Conservation (phyloP, 2,797 vertebrate genomes). For the Fratercula arctica region DNA sequence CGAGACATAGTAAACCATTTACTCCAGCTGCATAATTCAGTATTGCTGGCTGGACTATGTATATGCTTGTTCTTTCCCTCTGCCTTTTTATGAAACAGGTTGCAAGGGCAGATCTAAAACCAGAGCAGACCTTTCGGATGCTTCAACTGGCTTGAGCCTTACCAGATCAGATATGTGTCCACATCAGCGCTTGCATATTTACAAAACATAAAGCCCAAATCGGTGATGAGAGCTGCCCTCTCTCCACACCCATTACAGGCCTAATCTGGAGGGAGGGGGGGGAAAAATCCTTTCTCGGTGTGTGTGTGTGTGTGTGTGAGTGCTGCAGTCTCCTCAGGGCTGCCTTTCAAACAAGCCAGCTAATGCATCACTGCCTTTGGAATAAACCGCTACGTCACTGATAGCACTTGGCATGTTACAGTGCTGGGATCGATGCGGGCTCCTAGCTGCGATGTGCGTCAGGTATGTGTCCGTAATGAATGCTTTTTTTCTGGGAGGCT, state of each 20-base stretch:
- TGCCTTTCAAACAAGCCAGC: constrained; percentile 30
- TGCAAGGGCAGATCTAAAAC: background rate
- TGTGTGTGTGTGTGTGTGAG: background rate
- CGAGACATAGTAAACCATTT: fast-evolving
- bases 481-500: background rate
- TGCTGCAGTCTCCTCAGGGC: constrained; percentile 49
- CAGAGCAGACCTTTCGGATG: background rate
- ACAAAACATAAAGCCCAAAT: background rate
- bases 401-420: constrained; percentile 60
- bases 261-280: background rate
- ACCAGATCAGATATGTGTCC: background rate
- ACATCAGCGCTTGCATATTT: background rate
- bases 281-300: background rate
- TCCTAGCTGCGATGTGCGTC: constrained; percentile 66
- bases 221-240: background rate
- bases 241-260: background rate
- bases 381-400: background rate
- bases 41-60: background rate
- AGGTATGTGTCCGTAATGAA: constrained; percentile 56
- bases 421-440: constrained; percentile 65
- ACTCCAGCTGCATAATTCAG: background rate
- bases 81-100: background rate
- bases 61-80: background rate
- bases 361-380: constrained; percentile 41
- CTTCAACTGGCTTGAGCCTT: background rate